Percentiles rank a stretch among this genome's conserved stretches.
phyloP scores from a whole-genome alignment of 2,797 vertebrate genomes.

The Hypotaenidia okinawae region DNA sequence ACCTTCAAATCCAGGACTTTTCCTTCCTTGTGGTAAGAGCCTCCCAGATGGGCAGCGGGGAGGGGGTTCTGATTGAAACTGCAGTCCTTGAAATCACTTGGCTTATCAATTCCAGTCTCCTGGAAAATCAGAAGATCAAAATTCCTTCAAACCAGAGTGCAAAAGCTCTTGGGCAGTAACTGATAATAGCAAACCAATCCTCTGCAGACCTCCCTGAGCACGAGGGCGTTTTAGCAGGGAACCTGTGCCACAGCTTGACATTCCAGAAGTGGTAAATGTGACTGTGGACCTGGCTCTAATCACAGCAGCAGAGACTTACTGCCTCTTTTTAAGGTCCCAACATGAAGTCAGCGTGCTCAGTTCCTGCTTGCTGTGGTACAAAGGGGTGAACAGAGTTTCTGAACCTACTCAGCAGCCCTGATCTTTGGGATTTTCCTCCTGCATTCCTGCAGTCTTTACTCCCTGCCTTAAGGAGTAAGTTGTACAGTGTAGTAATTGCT shows the following conservation, averaged over 20 bases:
- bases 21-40: neutral
- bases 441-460: neutral
- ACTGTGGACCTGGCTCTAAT: neutral
- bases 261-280: neutral
- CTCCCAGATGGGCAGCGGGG: neutral
- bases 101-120: constrained; percentile 68
- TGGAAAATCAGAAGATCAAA: constrained; percentile 71
- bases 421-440: neutral
- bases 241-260: neutral
- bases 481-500: neutral
- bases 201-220: neutral
- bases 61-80: constrained; percentile 38
- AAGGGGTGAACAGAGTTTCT: neutral
- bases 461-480: neutral
- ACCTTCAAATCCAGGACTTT: constrained; percentile 50
- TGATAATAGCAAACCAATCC: constrained; percentile 59
- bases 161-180: constrained; percentile 27
- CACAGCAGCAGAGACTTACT: neutral
- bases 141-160: constrained; percentile 36
- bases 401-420: fast-evolving
- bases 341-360: neutral
- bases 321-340: neutral
- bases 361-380: neutral
- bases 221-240: neutral
- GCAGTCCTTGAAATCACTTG: constrained; percentile 50